Conservation (phyloP, 2,888 invertebrate species). For the Hirtodrosophila duncani region DNA sequence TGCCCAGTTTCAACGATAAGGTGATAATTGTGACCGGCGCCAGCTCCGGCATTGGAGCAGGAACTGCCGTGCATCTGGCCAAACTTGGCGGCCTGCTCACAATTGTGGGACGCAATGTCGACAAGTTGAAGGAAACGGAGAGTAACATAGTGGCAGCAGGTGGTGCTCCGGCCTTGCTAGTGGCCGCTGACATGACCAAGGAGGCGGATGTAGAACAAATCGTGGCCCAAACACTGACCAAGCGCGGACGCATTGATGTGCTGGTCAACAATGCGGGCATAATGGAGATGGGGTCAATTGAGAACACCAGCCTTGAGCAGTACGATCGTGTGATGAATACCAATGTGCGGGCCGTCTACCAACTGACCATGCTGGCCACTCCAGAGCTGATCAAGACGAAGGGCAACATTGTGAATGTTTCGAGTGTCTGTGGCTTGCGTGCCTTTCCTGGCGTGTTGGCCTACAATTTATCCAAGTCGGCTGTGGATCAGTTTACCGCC, state of each 20-base stretch:
- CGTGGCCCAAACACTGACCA: slow-evolving; percentile 84
- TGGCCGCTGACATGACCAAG: slow-evolving; percentile 85
- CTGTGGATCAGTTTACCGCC: slow-evolving; percentile 95
- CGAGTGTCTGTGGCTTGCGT: slow-evolving; percentile 93
- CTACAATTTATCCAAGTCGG: slow-evolving; percentile 95
- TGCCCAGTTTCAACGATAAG: slow-evolving; percentile 80
- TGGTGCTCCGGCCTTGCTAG: slow-evolving; percentile 79
- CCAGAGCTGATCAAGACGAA: slow-evolving; percentile 90
- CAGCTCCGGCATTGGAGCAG: slow-evolving; percentile 87
- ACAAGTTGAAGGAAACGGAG: slow-evolving; percentile 83
- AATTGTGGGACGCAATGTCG: slow-evolving; percentile 84
- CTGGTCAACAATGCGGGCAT: slow-evolving; percentile 94
- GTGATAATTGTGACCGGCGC: slow-evolving; percentile 84
- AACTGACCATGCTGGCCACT: slow-evolving; percentile 90
- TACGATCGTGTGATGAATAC: slow-evolving; percentile 93
- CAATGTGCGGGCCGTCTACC: slow-evolving; percentile 90
- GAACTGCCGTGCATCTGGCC: slow-evolving; percentile 84
- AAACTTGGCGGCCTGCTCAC: slow-evolving; percentile 82
- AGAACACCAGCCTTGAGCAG: slow-evolving; percentile 89
- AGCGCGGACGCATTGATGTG: slow-evolving; percentile 88
- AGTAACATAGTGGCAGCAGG: slow-evolving; percentile 73
- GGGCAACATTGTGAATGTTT: slow-evolving; percentile 95
- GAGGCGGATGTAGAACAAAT: slow-evolving; percentile 86
- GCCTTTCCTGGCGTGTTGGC: slow-evolving; percentile 93
- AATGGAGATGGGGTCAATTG: slow-evolving; percentile 88